Conservation (phyloP, 2,888 invertebrate species). For the Choreutis nemorana region DNA sequence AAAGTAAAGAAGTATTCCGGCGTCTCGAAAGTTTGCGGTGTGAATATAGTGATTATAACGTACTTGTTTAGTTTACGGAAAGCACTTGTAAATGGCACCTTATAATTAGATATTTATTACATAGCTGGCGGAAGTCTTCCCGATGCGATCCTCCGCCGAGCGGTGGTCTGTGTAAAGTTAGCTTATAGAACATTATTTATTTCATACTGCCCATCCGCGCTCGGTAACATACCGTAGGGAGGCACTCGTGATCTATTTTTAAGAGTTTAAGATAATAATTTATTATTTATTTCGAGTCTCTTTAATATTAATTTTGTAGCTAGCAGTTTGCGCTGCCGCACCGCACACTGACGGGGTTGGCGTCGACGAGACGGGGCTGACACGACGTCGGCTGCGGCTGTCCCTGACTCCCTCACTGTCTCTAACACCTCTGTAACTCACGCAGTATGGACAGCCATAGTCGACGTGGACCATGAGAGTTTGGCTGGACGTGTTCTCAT, state of each 20-base stretch:
- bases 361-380: conserved; percentile 52
- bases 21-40: conserved; percentile 66
- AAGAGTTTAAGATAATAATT: conserved; percentile 66
- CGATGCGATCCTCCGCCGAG: conserved; percentile 63
- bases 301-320: conserved; percentile 56
- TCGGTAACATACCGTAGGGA: conserved; percentile 64
- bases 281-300: conserved; percentile 68
- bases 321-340: conserved; percentile 56
- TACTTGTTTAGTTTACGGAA: conserved; percentile 55
- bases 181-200: conserved; percentile 64
- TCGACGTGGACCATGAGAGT: conserved; percentile 24
- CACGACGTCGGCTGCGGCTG: conserved; percentile 38
- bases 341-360: conserved; percentile 57
- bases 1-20: conserved; percentile 55
- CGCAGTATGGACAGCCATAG: background rate
- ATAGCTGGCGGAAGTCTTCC: conserved; percentile 65
- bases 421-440: conserved; percentile 23
- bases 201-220: conserved; percentile 62
- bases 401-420: conserved; percentile 23
- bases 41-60: conserved; percentile 51
- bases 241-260: conserved; percentile 67
- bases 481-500: conserved; percentile 26
- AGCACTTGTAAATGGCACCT: conserved; percentile 65
- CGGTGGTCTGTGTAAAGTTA: conserved; percentile 66
- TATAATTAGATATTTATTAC: conserved; percentile 63